Base-by-base conservation (phyloP, 2,888 invertebrate genomes). In the Tinea pellionella region DNA sequence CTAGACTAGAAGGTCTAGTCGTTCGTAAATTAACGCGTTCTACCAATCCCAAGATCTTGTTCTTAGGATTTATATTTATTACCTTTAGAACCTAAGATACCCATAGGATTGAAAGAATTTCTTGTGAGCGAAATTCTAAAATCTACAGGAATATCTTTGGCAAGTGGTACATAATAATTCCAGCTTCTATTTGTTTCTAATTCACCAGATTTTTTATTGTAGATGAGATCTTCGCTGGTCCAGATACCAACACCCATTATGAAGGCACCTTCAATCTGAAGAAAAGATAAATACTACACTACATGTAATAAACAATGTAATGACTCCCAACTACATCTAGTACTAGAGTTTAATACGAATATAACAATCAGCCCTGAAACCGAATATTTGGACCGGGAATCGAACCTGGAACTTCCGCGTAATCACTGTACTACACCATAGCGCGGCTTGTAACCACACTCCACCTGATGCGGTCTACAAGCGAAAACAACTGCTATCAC, bases 121-220 rank as follows among this genome's bases (percentile, higher is more conserved):
- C 87, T 85, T 9, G 88, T 77, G 62, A 92, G 87, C 37, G 84
- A 84, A 1, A 92, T 75, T 58, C 90, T 80, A 63, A 92, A 90
- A 72, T 92, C 90, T 12, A 89, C 77, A 0, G 92, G 92, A 66
- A 92, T 91, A 66, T 92, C 92, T 66, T 89, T 90, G 0, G 88
- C 84, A 12, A 90, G 89, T 0, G 91, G 92, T 12, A 89, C 88
- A 69, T 90, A 90, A 67, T 92, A 92, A 61, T 87, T 89, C 93
- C 93, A 94, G 11, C 93, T 92, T 60, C 91, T 85, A 67, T 90
- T 85, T 12, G 92, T 92, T 4, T 91, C 74, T 6, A 92, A 69
- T 64, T 86, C 77, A 1, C 92, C 93, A 16, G 89, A 89, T 19
- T 77, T 68, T 9, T 82, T 73, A 65, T 90, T 86, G 65, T 88